Evolutionary conservation across 2,797 vertebrate species (phyloP).

Genomic region (Poecile montanus): DNA sequence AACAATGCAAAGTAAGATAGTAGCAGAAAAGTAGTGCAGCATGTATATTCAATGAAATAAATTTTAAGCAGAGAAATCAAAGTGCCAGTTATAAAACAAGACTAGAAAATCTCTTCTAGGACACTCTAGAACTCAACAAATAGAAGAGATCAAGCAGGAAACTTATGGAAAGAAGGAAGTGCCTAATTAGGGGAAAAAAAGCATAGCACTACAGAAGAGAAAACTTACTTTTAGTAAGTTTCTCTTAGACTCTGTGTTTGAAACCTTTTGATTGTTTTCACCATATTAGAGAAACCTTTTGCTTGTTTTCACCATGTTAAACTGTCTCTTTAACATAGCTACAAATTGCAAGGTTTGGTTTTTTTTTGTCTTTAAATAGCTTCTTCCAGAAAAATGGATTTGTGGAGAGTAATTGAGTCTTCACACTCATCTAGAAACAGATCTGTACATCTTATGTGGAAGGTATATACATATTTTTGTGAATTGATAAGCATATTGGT

Average conservation of each 20-base stretch:
- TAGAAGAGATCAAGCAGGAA: background rate
- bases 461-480: slow-evolving; percentile 53
- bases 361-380: slow-evolving; percentile 51
- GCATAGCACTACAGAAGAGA: background rate
- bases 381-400: slow-evolving; percentile 65
- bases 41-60: background rate
- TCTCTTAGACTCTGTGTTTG: background rate
- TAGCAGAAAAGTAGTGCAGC: background rate
- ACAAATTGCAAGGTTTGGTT: background rate
- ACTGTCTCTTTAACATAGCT: background rate
- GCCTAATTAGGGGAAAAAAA: background rate
- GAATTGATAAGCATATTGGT: background rate
- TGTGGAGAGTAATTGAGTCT: slow-evolving; percentile 75
- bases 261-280: background rate
- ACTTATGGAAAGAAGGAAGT: background rate
- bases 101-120: background rate
- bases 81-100: background rate
- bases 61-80: background rate
- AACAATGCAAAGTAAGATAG: background rate
- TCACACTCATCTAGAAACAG: slow-evolving; percentile 22
- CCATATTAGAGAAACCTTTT: background rate
- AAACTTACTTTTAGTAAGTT: background rate
- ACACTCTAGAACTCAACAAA: background rate
- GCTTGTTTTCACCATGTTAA: background rate
- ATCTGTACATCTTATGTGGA: slow-evolving; percentile 73